Evolutionary conservation across 2,888 invertebrate genomes (phyloP).

Genomic region (Nephrotoma flavescens): DNA sequence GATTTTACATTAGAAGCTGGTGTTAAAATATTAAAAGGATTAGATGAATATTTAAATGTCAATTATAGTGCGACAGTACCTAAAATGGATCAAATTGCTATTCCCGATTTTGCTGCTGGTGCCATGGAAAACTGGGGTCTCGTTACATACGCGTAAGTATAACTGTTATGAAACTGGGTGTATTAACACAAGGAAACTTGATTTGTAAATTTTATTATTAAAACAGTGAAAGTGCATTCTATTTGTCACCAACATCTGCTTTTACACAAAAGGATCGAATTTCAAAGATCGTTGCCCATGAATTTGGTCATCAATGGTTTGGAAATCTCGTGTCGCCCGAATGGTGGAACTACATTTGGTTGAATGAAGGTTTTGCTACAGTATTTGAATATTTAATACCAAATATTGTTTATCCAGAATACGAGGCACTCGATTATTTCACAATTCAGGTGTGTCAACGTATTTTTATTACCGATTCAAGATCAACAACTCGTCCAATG

Average conservation of each 20-base stretch:
- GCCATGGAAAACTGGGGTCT: constrained; percentile 95
- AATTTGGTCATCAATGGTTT: constrained; percentile 35
- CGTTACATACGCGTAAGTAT: constrained; percentile 37
- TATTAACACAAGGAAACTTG: too few species aligned
- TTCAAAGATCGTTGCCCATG: constrained; percentile 27
- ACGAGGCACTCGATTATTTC: constrained; percentile 63
- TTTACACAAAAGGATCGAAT: neutral
- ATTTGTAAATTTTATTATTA: too few species aligned
- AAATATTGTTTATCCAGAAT: constrained; percentile 39
- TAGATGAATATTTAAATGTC: constrained; percentile 57
- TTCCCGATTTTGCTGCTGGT: constrained; percentile 68
- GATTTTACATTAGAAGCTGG: constrained; percentile 59
- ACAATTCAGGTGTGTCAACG: constrained; percentile 57
- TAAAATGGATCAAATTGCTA: constrained; percentile 77
- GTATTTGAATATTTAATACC: constrained; percentile 50
- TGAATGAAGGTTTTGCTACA: constrained; percentile 52
- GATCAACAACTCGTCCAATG: constrained; percentile 64
- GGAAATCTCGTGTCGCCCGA: constrained; percentile 27
- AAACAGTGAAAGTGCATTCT: neutral
- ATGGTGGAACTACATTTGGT: constrained; percentile 41
- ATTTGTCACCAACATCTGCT: neutral
- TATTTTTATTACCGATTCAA: constrained; percentile 56
- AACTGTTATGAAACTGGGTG: neutral
- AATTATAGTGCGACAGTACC: constrained; percentile 46
- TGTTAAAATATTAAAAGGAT: constrained; percentile 47